Base-by-base conservation (phyloP, 2,888 invertebrate genomes). In the Cheilosia pagana region DNA sequence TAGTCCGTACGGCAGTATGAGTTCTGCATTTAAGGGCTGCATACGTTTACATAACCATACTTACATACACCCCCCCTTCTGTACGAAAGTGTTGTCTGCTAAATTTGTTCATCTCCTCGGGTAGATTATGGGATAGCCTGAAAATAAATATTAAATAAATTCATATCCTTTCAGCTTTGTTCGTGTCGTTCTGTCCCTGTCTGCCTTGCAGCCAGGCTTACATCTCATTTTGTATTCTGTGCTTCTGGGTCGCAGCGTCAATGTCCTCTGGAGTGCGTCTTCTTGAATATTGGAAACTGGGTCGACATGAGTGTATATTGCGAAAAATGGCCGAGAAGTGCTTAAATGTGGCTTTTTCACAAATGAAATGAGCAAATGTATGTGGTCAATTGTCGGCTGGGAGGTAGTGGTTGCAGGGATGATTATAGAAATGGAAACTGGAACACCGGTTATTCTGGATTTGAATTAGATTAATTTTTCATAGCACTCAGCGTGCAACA, bases 141-240 rank as follows among this genome's bases (percentile, higher is more conserved):
- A 74, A 75, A 79, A 79, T 83, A 79, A 79, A 83, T 83, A 79
- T 83, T 83, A 79, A 83, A 83, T 81, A 81, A 70, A 72, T 70
- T 70, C 63, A 16, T 68, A 76, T 76, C 63, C 50, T 63, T 63
- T 68, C 59, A 63, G 50, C 50, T 74, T 14, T 43, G 25, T 55
- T 67, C 31, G 0, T 28, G n/a, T 59, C 7, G 23, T 28, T 5
- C 41, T 39, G 16, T 45, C 31, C 48, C 43, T 52, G 10, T 52
- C 48, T 81, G 31, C 59, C 65, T 39, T 31, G 53, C 55, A 67
- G 53, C 14, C 14, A 68, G 67, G 57, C 60, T 82, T 72, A 72
- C 67, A 74, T 68, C 52, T 62, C 67, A 79, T 72, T 74, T 70
- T 63, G 55, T 70, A 79, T 75, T 83, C 79, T 78, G n/a, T 62